Conservation (phyloP, 2,797 vertebrate species). For the Pangasius larnaudii region DNA sequence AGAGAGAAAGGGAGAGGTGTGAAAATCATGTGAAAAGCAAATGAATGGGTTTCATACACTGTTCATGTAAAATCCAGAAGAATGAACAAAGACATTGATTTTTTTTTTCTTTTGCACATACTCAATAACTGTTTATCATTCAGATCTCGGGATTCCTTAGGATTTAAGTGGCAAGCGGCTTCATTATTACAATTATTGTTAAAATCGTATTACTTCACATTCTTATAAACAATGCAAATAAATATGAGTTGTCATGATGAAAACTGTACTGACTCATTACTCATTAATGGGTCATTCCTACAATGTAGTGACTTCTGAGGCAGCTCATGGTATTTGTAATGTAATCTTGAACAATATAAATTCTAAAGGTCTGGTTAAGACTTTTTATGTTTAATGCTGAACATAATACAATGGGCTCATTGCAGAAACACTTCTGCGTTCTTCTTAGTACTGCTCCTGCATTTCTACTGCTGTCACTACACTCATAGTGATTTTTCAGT, state of each 20-base stretch:
- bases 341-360: neutral
- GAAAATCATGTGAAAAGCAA: slow-evolving; percentile 1
- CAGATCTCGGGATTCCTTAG: neutral
- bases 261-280: neutral
- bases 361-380: neutral
- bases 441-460: neutral
- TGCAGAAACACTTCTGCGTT: neutral
- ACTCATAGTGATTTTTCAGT: neutral
- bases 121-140: neutral
- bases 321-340: slow-evolving; percentile 8
- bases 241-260: neutral
- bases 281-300: neutral
- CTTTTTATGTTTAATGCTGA: neutral
- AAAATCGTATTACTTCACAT: neutral
- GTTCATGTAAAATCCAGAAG: slow-evolving; percentile 1
- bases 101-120: neutral
- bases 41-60: slow-evolving; percentile 25
- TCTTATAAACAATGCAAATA: neutral
- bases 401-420: neutral
- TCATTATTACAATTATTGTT: slow-evolving; percentile 1
- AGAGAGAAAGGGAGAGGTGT: slow-evolving; percentile 43
- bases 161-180: neutral
- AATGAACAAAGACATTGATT: neutral
- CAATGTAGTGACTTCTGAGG: neutral
- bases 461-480: neutral